Base-by-base conservation (phyloP, 2,888 invertebrate species). In the Leptura quadrifasciata region DNA sequence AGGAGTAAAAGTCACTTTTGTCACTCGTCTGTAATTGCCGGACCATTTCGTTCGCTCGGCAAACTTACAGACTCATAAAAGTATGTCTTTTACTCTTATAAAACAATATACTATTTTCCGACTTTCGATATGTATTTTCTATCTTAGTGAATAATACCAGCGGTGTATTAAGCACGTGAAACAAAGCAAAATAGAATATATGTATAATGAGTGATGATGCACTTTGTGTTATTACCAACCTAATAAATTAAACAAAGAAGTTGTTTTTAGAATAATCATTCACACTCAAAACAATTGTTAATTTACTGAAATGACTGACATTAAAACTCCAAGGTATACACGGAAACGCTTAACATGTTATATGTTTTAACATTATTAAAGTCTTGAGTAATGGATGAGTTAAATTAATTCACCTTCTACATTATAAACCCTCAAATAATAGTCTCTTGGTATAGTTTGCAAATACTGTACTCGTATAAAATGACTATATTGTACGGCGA, bases 351-450 rank as follows among this genome's bases (percentile, higher is more conserved):
- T 20, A 21, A 12, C 57, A 21, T 57, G 57, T 47, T 47, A 47
- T 57, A 57, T 21, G 57, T 57, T 57, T 57, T 57, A 57, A 20
- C 57, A 20, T 57, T 57, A 57, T 57, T 57, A 57, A 15, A 17
- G 54, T 39, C n/a, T 57, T 57, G 57, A 57, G 20, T 57, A 57
- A 57, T 57, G 57, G 12, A 18, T 57, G 20, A 20, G 57, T 57
- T 21, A 21, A 57, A 57, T 57, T 57, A 57, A 57, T 57, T 57
- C 20, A 21, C 10, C 20, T 20, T 8, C 57, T 21, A 21, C 57
- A 12, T 20, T 57, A 57, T 57, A 18, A 21, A 20, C 20, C 20
- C 10, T 57, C 57, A 18, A 57, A 57, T 47, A 57, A 57, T 47
- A 15, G n/a, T 47, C 47, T 47, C n/a, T 6, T 47, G 47, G 2